Conservation (phyloP, 2,113 vertebrate genomes). For the Rhinopomastus cyanomelas region DNA sequence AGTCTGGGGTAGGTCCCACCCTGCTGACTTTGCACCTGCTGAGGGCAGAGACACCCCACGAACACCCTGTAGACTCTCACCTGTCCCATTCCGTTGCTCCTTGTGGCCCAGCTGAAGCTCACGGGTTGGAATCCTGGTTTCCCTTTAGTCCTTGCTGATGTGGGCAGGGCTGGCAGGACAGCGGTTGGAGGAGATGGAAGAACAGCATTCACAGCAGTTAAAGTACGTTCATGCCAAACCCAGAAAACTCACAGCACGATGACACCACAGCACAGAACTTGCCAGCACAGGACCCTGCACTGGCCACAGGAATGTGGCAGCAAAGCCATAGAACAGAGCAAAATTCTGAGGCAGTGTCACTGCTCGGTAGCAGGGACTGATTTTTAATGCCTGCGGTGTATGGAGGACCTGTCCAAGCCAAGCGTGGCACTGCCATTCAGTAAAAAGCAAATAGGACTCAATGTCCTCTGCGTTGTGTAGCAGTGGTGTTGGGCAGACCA, state of each 20-base stretch:
- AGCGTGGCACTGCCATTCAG: not conserved
- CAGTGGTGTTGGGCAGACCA: not conserved
- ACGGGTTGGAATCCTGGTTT: not conserved
- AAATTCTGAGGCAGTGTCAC: not conserved
- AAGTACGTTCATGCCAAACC: not conserved
- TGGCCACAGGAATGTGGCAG: not conserved
- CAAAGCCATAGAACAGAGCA: not conserved
- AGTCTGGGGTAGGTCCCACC: not conserved
- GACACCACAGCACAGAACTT: not conserved
- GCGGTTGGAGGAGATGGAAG: not conserved
- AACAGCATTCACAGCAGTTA: not conserved
- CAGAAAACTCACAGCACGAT: not conserved
- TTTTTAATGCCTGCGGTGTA: not conserved
- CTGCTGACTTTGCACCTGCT: accelerated
- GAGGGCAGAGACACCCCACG: not conserved
- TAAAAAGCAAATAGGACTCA: not conserved
- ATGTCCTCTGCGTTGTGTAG: not conserved
- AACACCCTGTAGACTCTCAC: too few species aligned
- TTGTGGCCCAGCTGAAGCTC: not conserved
- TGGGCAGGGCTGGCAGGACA: not conserved
- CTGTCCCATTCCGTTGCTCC: accelerated
- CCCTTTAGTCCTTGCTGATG: not conserved
- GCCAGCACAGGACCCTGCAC: accelerated
- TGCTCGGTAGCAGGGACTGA: accelerated
- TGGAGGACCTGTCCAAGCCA: not conserved